Evolutionary conservation across 2,888 invertebrate species (phyloP).

Genomic region (Agrilus mali): DNA sequence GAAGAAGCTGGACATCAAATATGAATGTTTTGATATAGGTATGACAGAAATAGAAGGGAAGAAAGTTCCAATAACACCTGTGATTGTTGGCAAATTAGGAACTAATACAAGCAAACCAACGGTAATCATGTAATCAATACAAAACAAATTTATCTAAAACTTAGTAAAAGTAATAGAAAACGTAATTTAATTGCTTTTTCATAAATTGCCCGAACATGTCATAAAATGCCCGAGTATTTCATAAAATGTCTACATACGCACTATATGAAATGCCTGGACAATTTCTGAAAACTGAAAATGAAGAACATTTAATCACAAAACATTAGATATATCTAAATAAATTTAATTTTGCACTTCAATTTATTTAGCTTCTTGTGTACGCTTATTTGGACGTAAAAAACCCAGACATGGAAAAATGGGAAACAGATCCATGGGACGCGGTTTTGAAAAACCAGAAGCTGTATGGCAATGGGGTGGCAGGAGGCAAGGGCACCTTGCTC

Average conservation of each 20-base stretch:
- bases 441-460: conserved; percentile 23
- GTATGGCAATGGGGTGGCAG: conserved; percentile 32
- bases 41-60: conserved; percentile 24
- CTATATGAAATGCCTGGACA: not conserved
- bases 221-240: not conserved
- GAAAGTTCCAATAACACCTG: conserved; percentile 27
- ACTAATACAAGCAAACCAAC: conserved; percentile 29
- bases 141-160: not conserved
- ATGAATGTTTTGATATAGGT: conserved; percentile 31
- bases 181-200: too few relatives aligned
- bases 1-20: conserved; percentile 28
- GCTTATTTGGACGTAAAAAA: conserved; percentile 33
- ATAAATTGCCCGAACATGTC: not conserved
- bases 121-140: conserved; percentile 18
- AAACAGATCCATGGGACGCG: conserved; percentile 32
- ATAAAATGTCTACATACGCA: not conserved
- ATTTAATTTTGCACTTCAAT: not conserved
- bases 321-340: not conserved
- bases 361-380: conserved; percentile 28
- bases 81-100: conserved; percentile 30
- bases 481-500: conserved; percentile 33
- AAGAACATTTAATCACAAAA: not conserved
- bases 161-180: not conserved
- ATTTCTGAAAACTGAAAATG: not conserved
- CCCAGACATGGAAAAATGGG: conserved; percentile 26